These are phyloP conservation scores for Tholera decimalis DNA, from an alignment of 2,888 invertebrate species.

Conservation along the genomic window DNA sequence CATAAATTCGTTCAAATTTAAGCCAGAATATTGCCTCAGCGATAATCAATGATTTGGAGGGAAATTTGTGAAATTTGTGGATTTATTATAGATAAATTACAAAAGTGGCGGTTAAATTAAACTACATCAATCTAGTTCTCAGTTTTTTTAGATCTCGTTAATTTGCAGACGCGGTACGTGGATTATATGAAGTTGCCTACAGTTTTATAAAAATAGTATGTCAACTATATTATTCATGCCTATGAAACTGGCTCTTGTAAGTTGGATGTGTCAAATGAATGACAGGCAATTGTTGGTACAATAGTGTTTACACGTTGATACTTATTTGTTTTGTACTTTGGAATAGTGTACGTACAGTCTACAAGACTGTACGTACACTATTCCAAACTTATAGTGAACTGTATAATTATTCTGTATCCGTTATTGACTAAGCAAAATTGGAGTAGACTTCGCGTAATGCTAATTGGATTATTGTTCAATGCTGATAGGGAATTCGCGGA, in stretches of 20 bases:
- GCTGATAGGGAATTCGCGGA: constrained; percentile 24
- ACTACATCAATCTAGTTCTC: too few species aligned
- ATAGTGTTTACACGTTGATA: background rate
- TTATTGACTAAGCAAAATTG: constrained; percentile 17
- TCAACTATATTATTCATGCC: background rate
- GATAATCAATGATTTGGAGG: too few species aligned
- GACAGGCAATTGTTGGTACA: background rate
- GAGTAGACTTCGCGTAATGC: constrained; percentile 17
- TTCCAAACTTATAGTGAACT: background rate
- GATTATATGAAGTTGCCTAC: background rate
- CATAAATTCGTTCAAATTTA: too few species aligned
- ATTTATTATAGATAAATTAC: too few species aligned
- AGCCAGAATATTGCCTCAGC: too few species aligned
- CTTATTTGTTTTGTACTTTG: background rate
- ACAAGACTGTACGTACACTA: background rate
- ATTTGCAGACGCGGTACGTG: background rate
- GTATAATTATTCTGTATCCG: background rate
- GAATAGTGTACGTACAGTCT: too few species aligned
- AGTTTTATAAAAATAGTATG: background rate
- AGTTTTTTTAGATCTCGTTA: background rate
- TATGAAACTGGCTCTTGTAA: background rate
- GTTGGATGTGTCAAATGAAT: background rate
- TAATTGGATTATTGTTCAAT: constrained; percentile 19
- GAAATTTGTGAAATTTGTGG: too few species aligned
- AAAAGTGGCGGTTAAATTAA: too few species aligned